Conservation (phyloP, 2,888 invertebrate genomes). For the Pyrrhosoma nymphula region DNA sequence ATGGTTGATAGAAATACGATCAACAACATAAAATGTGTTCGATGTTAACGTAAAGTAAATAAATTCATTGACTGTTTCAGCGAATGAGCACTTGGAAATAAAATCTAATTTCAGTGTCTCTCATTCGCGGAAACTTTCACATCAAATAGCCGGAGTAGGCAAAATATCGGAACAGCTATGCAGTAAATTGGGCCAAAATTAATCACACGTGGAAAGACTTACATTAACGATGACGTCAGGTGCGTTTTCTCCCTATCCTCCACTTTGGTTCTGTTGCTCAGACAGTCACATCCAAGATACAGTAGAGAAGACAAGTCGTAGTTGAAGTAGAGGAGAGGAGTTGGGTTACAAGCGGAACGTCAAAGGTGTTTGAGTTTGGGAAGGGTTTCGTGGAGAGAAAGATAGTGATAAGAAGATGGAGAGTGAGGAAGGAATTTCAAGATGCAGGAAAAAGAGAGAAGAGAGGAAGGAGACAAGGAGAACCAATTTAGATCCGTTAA, state of each 20-base stretch:
- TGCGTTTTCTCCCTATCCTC: constrained; percentile 70
- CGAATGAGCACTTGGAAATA: too few relatives aligned
- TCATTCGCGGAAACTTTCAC: too few relatives aligned
- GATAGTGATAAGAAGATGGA: constrained; percentile 33
- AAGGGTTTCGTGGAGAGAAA: neutral
- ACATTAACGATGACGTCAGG: constrained; percentile 70
- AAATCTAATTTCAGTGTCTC: too few relatives aligned
- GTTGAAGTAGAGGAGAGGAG: neutral
- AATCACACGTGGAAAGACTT: constrained; percentile 61
- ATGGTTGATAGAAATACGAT: too few relatives aligned
- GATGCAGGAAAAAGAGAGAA: constrained; percentile 71
- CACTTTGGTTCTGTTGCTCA: constrained; percentile 46
- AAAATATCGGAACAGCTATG: neutral
- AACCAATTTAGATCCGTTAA: constrained; percentile 58
- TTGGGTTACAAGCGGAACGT: neutral
- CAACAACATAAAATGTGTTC: too few relatives aligned
- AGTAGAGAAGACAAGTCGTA: constrained; percentile 34
- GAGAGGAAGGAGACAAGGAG: constrained; percentile 69
- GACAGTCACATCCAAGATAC: constrained; percentile 64
- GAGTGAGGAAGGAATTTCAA: constrained; percentile 69
- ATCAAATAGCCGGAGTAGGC: too few relatives aligned
- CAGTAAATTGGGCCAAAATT: neutral
- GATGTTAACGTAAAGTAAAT: too few relatives aligned
- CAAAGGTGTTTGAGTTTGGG: constrained; percentile 4
- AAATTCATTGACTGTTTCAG: too few relatives aligned